Percentiles rank a stretch among this genome's conserved stretches.
phyloP scores from a whole-genome alignment of 2,888 invertebrate genomes.

The Matsumyia berberina region DNA sequence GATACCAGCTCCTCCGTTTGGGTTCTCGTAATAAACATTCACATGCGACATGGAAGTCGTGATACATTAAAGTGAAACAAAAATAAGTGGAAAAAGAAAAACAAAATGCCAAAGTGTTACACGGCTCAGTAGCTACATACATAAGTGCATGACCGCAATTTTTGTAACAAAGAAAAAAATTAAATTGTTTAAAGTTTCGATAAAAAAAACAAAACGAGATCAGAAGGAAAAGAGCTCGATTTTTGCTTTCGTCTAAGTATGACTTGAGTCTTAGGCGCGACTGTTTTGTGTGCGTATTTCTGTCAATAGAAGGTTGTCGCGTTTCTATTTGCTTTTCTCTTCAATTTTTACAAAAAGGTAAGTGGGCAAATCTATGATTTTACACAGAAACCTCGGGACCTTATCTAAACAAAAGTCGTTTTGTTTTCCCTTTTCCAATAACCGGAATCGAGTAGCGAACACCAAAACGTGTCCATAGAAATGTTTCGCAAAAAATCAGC shows the following conservation, averaged over 20 bases:
- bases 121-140: constrained; percentile 43
- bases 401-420: constrained; percentile 4
- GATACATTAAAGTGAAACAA: constrained; percentile 71
- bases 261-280: constrained; percentile 12
- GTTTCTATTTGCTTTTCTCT: constrained; percentile 35
- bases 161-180: constrained; percentile 49
- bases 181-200: constrained; percentile 46
- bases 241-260: constrained; percentile 11
- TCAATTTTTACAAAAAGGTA: constrained; percentile 23
- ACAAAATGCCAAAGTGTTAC: constrained; percentile 75
- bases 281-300: constrained; percentile 31
- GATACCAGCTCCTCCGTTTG: constrained; percentile 35
- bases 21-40: constrained; percentile 47
- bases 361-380: neutral
- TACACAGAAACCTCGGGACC: constrained; percentile 10
- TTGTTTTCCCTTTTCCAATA: constrained; percentile 19
- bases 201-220: constrained; percentile 37
- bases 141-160: constrained; percentile 59
- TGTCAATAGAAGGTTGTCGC: constrained; percentile 1
- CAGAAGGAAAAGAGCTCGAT: constrained; percentile 20
- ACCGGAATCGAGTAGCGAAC: neutral
- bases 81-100: constrained; percentile 52
- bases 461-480: constrained; percentile 30
- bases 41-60: constrained; percentile 71
- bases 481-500: constrained; percentile 35